Evolutionary conservation across 1,140 invertebrate genomes (phyloP), one percentile per base, ranked within the genome.

Genomic region (Pseudomyrmex dendroicus): DNA sequence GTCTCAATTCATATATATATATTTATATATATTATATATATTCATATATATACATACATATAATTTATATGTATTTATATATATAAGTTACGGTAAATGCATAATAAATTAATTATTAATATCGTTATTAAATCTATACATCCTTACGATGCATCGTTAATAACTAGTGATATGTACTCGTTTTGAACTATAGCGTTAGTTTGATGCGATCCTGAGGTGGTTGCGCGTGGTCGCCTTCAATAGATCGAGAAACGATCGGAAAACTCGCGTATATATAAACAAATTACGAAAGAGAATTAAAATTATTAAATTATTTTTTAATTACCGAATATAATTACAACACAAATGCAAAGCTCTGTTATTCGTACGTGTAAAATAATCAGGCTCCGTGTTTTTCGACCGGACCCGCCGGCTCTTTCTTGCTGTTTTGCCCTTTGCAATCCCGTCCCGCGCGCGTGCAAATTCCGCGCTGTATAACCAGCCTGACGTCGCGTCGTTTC

Each of bases 141-240:
- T 35, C 35, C 5, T 89, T 83, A 84, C 62, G 46, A 74, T 84
- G 87, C 84, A 64, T 8, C 68, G 46, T 80, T 88, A 89, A 84
- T n/a, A 86, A 66, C 84, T 91, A 91, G 64, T 91, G 89, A 91
- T 91, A 90, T 91, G 90, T 90, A 90, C 89, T 88, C 68, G 84
- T 89, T 88, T 90, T 90, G 89, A 90, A 90, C 89, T 91, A 90
- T 90, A 76, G 82, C 87, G 62, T 89, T 90, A 88, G 80, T 91
- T 90, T 91, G 87, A 90, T 91, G 76, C 67, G 73, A 87, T 48
- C 62, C 50, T 85, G 84, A 86, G 73, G 82, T 80, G 83, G 44
- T 73, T 48, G 85, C 67, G 84, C 66, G 10, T n/a, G n/a, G 35
- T 22, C 62, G 25, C 66, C 44, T 1, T 20, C 20, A 25, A 67